These are phyloP conservation scores for Drosophila histrio DNA, from an alignment of 2,888 invertebrate genomes.

Conservation along the genomic window DNA sequence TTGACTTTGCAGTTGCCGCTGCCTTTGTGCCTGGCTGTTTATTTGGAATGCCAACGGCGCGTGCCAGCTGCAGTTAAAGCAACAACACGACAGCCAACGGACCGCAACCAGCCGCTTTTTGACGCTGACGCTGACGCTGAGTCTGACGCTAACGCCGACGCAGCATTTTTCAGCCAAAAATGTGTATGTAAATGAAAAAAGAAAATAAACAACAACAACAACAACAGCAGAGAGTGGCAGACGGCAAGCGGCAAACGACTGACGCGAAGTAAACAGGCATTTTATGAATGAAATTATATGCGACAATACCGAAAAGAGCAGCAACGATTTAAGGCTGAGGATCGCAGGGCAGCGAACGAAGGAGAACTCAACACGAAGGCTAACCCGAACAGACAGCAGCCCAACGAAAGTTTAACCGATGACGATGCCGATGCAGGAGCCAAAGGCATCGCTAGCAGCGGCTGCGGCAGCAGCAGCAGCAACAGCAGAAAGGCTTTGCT, in stretches of 20 bases:
- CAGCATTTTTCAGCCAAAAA: slow-evolving; percentile 12
- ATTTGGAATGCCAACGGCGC: slow-evolving; percentile 47
- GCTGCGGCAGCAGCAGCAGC: slow-evolving; percentile 20
- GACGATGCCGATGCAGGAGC: slow-evolving; percentile 26
- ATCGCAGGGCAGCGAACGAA: slow-evolving; percentile 19
- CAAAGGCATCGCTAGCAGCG: slow-evolving; percentile 39
- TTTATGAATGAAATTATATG: slow-evolving; percentile 76
- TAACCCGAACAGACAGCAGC: slow-evolving; percentile 3
- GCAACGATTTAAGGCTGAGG: slow-evolving; percentile 22
- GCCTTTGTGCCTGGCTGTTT: slow-evolving; percentile 22
- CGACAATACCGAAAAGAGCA: slow-evolving; percentile 44
- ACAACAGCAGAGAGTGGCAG: slow-evolving; percentile 1
- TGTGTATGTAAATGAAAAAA: slow-evolving; percentile 50
- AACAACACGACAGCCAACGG: slow-evolving; percentile 18
- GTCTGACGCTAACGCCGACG: slow-evolving; percentile 14
- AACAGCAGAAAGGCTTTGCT: slow-evolving; percentile 37
- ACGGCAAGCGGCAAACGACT: slow-evolving; percentile 2
- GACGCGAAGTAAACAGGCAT: slow-evolving; percentile 40
- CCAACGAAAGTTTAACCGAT: slow-evolving; percentile 1
- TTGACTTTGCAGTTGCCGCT: slow-evolving; percentile 7
- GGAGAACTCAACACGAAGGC: slow-evolving; percentile 29
- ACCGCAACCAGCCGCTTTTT: slow-evolving; percentile 28
- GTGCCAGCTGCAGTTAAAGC: slow-evolving; percentile 45
- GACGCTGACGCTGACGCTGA: slow-evolving; percentile 18
- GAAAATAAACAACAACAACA: slow-evolving; percentile 30